A percentile compares a stretch with the other conserved stretches of the same genome.
phyloP scores from a whole-genome alignment of 2,888 invertebrate genomes.

The Heliconius ethilla region DNA sequence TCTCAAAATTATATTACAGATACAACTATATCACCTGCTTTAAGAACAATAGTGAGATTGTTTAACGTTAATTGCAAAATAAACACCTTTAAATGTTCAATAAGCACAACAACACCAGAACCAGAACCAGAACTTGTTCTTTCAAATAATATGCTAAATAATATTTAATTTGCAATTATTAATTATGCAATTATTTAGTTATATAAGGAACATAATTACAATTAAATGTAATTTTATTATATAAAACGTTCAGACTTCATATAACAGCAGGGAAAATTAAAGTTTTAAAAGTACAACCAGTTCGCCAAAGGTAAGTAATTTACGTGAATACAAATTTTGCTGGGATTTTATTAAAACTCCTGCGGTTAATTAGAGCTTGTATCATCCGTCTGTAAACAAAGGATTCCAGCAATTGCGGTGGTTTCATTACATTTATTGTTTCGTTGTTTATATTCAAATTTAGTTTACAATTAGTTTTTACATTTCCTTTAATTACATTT shows the following conservation, averaged over 20 bases:
- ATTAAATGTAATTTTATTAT: neutral
- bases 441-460: conserved; percentile 27
- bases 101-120: no score
- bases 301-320: conserved; percentile 26
- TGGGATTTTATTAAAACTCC: conserved; percentile 31
- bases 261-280: neutral
- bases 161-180: no score
- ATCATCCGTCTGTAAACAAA: conserved; percentile 30
- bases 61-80: no score
- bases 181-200: no score
- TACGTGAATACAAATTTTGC: conserved; percentile 24
- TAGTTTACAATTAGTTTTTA: conserved; percentile 12
- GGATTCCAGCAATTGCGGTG: conserved; percentile 27
- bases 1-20: no score
- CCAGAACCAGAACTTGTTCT: no score
- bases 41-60: no score
- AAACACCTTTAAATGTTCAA: no score
- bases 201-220: no score
- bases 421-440: conserved; percentile 25
- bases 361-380: conserved; percentile 31
- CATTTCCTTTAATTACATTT: neutral
- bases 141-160: no score
- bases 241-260: neutral
- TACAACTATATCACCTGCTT: no score
- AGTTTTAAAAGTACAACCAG: conserved; percentile 21